Base-by-base conservation (phyloP, 2,113 vertebrate genomes). In the Ploceus nigricollis region DNA sequence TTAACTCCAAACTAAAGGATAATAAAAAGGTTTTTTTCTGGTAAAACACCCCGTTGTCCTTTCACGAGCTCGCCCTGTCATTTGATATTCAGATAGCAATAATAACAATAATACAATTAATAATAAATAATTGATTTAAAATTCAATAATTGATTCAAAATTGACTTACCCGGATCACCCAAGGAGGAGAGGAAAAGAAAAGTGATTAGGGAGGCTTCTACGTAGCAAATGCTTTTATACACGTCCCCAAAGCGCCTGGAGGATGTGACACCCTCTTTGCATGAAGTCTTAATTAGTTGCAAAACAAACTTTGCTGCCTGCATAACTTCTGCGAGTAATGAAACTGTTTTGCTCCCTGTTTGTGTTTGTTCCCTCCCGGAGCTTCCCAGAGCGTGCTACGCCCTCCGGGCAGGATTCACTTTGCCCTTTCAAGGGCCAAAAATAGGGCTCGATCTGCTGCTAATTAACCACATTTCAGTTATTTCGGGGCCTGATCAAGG, bases 211-310 rank as follows among this genome's bases (percentile, higher is more conserved):
- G 50, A 90, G 60, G 81, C 54, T 86, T 73, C 92, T 65, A 73
- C 9, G 82, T 82, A 81, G 95, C 95, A 82, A 90, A 95, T 70
- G 96, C 95, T 97, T 96, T 97, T 97, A 96, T 97, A 97, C 80
- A 42, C 92, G 65, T 77, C 82, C 88, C 68, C 82, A 33, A 42
- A 93, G 75, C 47, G 96, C 96, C 96, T 86, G 96, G 89, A 83
- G 96, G 94, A 97, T 90, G 96, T 96, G 95, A 97, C 96, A 97
- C 95, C 95, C 95, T 95, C 71, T 95, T 88, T 94, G 94, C 96
- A 95, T 73, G 86, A 65, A 90, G 68, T 94, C 90, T 93, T 97
- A 96, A 97, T 95, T 94, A 95, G 96, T 97, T 97, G 96, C 96
- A 96, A 97, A 97, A 97, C 96, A 95, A 90, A 96, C 92, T 88